Conservation (phyloP, 2,113 vertebrate species). For the Mirza zaza region DNA sequence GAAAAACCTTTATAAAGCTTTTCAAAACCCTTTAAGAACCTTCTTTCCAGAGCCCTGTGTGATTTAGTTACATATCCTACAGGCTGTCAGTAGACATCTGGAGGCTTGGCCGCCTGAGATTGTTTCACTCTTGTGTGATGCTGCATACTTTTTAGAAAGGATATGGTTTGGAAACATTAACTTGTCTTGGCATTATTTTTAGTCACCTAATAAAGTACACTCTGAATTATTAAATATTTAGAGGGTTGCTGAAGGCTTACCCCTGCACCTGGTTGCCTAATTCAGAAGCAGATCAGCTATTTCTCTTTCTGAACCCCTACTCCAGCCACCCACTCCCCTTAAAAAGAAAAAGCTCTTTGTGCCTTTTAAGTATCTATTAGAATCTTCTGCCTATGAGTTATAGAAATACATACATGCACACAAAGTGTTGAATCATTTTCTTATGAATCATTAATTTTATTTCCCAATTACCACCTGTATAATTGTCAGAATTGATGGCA, state of each 20-base stretch:
- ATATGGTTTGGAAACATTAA: conserved; percentile 60
- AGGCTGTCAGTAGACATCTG: conserved; percentile 9
- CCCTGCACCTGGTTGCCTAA: conserved; percentile 13
- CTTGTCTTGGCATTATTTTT: conserved; percentile 55
- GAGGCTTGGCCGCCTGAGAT: not conserved
- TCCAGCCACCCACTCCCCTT: not conserved
- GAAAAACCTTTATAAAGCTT: not conserved
- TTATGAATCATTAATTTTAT: conserved; percentile 35
- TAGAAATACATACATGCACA: not conserved
- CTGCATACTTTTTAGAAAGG: conserved; percentile 43
- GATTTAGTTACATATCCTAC: not conserved
- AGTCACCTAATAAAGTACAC: conserved; percentile 54
- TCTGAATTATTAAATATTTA: conserved; percentile 44
- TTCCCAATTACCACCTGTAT: not conserved
- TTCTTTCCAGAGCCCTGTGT: not conserved
- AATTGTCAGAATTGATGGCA: not conserved
- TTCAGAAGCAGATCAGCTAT: conserved; percentile 38
- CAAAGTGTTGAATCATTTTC: not conserved
- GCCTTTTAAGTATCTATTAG: not conserved
- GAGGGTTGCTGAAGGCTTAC: not conserved
- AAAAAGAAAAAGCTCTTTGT: conserved; percentile 40
- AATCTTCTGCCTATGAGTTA: not conserved
- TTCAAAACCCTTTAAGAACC: not conserved
- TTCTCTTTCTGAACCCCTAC: not conserved
- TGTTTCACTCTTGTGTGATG: conserved; percentile 37